Evolutionary conservation across 1,140 invertebrate species (phyloP).

Genomic region (Melipona quadrifasciata): DNA sequence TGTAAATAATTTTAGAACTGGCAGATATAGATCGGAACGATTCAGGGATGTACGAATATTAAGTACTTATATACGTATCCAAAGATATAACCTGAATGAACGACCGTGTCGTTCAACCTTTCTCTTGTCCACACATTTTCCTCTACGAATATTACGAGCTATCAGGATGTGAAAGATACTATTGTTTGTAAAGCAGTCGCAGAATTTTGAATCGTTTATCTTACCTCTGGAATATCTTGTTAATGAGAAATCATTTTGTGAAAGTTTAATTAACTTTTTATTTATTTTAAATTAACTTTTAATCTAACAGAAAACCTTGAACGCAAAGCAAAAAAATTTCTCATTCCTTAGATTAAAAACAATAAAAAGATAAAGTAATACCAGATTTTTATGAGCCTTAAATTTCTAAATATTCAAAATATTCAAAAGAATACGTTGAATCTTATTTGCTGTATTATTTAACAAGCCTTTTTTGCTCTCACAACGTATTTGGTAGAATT

Average conservation of each 20-base stretch:
- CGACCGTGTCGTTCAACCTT: constrained; percentile 14
- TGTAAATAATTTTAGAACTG: constrained; percentile 48
- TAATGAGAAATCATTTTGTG: not conserved
- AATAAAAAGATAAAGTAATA: too few species aligned
- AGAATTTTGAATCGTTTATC: not conserved
- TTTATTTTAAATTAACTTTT: not conserved
- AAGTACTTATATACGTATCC: constrained; percentile 19
- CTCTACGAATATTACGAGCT: not conserved
- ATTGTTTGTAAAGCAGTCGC: not conserved
- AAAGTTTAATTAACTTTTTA: not conserved
- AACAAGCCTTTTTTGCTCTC: not conserved
- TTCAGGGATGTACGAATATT: constrained; percentile 49
- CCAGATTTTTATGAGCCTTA: not conserved
- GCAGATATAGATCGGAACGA: not conserved
- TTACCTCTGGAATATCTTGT: constrained; percentile 3
- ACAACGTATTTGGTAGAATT: not conserved
- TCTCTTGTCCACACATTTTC: not conserved
- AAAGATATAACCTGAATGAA: constrained; percentile 12
- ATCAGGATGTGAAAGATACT: not conserved
- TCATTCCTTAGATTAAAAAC: not conserved
- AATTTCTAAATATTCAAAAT: not conserved
- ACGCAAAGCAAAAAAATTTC: too few species aligned
- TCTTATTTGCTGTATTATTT: not conserved
- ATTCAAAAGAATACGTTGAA: not conserved
- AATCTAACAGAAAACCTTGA: too few species aligned